These are phyloP conservation scores for Festucalex cinctus DNA, from an alignment of 2,113 vertebrate genomes.

Conservation along the genomic window DNA sequence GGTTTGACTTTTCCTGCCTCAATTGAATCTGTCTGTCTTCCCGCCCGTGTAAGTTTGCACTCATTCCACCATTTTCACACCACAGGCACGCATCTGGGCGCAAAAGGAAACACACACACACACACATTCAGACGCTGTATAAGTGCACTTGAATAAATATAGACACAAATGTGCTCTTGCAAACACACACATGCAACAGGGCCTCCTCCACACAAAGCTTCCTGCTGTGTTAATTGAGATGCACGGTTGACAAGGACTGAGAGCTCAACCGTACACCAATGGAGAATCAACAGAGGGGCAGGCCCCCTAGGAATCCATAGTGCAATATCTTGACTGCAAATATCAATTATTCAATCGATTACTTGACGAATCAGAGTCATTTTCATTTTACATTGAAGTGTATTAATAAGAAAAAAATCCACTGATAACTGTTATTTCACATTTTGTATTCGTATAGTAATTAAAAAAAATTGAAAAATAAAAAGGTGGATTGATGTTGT, in stretches of 20 bases:
- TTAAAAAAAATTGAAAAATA: no score
- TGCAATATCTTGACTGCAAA: no score
- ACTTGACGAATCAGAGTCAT: no score
- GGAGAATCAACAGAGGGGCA: slow-evolving; percentile 29
- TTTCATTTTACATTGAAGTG: no score
- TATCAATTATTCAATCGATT: no score
- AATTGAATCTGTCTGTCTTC: slow-evolving; percentile 1
- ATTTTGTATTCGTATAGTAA: no score
- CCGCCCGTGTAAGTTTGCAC: background rate
- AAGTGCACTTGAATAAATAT: slow-evolving; percentile 15
- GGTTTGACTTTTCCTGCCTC: background rate
- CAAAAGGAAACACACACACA: slow-evolving; percentile 14
- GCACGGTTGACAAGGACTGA: slow-evolving; percentile 47
- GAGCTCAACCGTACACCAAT: slow-evolving; percentile 54
- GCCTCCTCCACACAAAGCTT: slow-evolving; percentile 43
- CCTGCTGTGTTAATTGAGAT: slow-evolving; percentile 66
- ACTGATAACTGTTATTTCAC: no score
- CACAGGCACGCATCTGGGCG: slow-evolving; percentile 12
- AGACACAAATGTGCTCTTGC: slow-evolving; percentile 4
- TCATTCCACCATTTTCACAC: slow-evolving; percentile 19
- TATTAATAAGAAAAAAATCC: no score
- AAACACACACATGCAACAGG: slow-evolving; percentile 2
- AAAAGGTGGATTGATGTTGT: no score
- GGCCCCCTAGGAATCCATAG: slow-evolving; percentile 51
- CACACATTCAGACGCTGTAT: background rate